A percentile compares a stretch with the other conserved stretches of the same genome.
Conservation (phyloP, 2,888 invertebrate genomes). For the Agriopis leucophaearia region DNA sequence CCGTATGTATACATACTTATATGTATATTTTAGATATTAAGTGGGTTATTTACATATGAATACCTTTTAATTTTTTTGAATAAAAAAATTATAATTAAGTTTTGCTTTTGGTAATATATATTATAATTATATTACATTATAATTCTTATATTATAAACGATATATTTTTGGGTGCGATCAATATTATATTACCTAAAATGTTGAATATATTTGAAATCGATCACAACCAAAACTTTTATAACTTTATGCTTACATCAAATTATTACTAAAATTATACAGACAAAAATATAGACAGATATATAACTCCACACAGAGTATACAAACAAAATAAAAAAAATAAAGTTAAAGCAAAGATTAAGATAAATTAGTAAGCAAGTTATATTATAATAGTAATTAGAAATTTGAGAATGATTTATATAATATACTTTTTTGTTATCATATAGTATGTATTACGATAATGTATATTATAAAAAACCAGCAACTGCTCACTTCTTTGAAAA, state of each 20-base stretch:
- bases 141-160: slow-evolving; percentile 13
- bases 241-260: slow-evolving; percentile 9
- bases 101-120: slow-evolving; percentile 17
- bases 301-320: not conserved
- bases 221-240: slow-evolving; percentile 77
- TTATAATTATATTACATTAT: not conserved
- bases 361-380: too few relatives aligned
- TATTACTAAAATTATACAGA: not conserved
- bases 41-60: not conserved
- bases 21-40: not conserved
- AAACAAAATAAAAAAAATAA: not conserved
- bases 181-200: slow-evolving; percentile 48
- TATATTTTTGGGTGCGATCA: slow-evolving; percentile 79
- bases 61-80: not conserved
- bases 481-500: slow-evolving; percentile 69
- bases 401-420: not conserved
- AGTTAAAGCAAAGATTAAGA: too few relatives aligned
- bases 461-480: not conserved
- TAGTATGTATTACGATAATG: too few relatives aligned
- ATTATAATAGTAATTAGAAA: too few relatives aligned
- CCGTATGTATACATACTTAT: slow-evolving; percentile 3
- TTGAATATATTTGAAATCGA: slow-evolving; percentile 65
- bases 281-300: not conserved
- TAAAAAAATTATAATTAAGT: not conserved
- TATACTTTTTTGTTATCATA: not conserved